A percentile compares a stretch with the other conserved stretches of the same genome.
phyloP scores from a whole-genome alignment of 2,888 invertebrate genomes.

The Nomada lathburiana region DNA sequence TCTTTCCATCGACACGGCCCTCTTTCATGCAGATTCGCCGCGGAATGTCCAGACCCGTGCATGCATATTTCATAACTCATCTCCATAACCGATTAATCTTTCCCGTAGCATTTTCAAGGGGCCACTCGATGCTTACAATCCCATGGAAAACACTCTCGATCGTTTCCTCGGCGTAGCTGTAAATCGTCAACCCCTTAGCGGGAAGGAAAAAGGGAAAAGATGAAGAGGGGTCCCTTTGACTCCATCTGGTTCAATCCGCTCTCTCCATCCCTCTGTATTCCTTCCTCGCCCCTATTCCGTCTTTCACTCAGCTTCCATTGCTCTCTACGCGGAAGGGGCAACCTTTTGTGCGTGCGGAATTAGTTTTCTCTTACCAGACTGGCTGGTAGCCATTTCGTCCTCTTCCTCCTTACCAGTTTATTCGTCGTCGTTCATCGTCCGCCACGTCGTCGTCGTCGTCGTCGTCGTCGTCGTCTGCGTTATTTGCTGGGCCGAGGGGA shows the following conservation, averaged over 20 bases:
- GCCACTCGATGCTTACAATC: slow-evolving; percentile 22
- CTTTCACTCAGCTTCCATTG: slow-evolving; percentile 21
- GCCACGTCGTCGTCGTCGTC: slow-evolving; percentile 26
- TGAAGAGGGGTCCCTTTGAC: slow-evolving; percentile 27
- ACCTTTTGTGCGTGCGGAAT: slow-evolving; percentile 73
- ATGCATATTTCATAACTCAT: slow-evolving; percentile 60
- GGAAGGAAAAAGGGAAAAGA: neutral
- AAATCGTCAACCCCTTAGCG: slow-evolving; percentile 30
- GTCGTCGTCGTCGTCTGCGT: slow-evolving; percentile 37
- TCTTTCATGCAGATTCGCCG: slow-evolving; percentile 26
- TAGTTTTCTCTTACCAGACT: slow-evolving; percentile 66
- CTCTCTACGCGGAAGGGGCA: slow-evolving; percentile 58
- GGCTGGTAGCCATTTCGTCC: slow-evolving; percentile 56
- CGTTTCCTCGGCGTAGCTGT: slow-evolving; percentile 18
- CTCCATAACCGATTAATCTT: slow-evolving; percentile 57
- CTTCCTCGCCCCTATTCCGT: slow-evolving; percentile 28
- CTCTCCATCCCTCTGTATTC: slow-evolving; percentile 45
- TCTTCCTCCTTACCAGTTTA: slow-evolving; percentile 50
- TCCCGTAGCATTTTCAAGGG: slow-evolving; percentile 28
- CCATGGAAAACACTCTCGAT: slow-evolving; percentile 52
- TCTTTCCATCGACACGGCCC: slow-evolving; percentile 4
- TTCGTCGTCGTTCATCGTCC: slow-evolving; percentile 28
- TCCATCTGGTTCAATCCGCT: slow-evolving; percentile 49
- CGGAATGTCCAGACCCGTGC: slow-evolving; percentile 14
- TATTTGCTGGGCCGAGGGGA: slow-evolving; percentile 63